Base-by-base conservation (phyloP, 2,113 vertebrate genomes). In the Rattus norvegicus region DNA sequence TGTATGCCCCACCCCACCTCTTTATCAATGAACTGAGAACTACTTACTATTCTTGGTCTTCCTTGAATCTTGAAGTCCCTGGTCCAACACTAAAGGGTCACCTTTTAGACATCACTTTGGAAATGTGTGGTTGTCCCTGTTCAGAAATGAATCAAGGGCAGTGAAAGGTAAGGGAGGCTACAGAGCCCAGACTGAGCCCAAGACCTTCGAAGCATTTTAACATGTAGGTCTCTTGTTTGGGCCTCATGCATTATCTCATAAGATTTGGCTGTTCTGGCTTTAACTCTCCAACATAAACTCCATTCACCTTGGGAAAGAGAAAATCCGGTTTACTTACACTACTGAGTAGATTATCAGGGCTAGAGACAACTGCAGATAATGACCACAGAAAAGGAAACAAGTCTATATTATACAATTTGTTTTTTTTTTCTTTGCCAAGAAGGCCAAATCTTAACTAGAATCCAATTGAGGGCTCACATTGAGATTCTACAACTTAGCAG, bases 401-500 rank as follows among this genome's bases (percentile, higher is more conserved):
- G 36, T 47, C 88, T 72, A 84, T 75, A 80, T 17, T 28, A 90
- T 88, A 73, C 76, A 36, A 76, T 36, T 22, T 93, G 5, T 11
- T 28, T 87, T 87, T 89, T 36, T 69, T 69, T 36, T 75, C 84
- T 85, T 93, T 75, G 43, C 36, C 7, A 43, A 85, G 39, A 81
- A 13, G 24, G 90, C 24, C 28, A 93, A 87, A 92, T 79, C 79
- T 90, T 90, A 84, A 30, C 49, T 88, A 91, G 59, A 91, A 96
- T 85, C 36, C 61, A 93, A 80, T 26, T 72, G 19, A 30, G 28
- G 22, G 2, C 36, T 88, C 75, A 80, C 43, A 39, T 65, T 47
- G 47, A 79, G 28, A 72, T 65, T 91, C 52, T 4, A 83, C 16
- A 63, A 93, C 49, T 80, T 92, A 70, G 14, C 92, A 43, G 30